These are phyloP conservation scores for Tinea trinotella DNA, from an alignment of 2,888 invertebrate species.

Conservation along the genomic window DNA sequence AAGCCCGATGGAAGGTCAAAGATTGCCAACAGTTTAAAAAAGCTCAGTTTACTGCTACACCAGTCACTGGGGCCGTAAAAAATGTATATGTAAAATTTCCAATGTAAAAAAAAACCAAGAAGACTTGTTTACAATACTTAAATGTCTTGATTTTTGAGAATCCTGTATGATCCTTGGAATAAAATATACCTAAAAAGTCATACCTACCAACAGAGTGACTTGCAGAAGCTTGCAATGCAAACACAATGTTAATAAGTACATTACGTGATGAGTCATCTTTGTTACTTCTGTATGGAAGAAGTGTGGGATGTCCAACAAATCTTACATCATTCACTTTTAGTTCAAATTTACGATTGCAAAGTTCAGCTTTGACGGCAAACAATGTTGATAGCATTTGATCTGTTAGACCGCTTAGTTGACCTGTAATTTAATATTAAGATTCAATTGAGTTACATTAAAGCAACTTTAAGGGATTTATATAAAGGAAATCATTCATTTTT, in stretches of 20 bases:
- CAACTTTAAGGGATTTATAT: too few relatives aligned
- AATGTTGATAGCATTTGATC: constrained; percentile 90
- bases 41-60: too few relatives aligned
- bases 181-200: too few relatives aligned
- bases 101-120: too few relatives aligned
- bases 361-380: constrained; percentile 91
- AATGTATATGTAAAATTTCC: too few relatives aligned
- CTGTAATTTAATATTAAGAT: constrained; percentile 33
- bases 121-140: too few relatives aligned
- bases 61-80: too few relatives aligned
- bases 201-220: constrained; percentile 86
- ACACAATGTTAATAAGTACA: constrained; percentile 89
- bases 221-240: constrained; percentile 91
- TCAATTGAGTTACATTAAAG: neutral
- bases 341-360: constrained; percentile 94
- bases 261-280: constrained; percentile 79
- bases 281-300: constrained; percentile 78
- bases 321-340: constrained; percentile 95
- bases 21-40: too few relatives aligned
- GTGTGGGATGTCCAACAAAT: constrained; percentile 94
- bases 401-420: constrained; percentile 80
- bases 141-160: too few relatives aligned
- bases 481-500: too few relatives aligned
- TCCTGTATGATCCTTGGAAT: too few relatives aligned
- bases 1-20: too few relatives aligned